phyloP scores from a whole-genome alignment of 2,113 vertebrate species.

The Lagopus leucura region DNA sequence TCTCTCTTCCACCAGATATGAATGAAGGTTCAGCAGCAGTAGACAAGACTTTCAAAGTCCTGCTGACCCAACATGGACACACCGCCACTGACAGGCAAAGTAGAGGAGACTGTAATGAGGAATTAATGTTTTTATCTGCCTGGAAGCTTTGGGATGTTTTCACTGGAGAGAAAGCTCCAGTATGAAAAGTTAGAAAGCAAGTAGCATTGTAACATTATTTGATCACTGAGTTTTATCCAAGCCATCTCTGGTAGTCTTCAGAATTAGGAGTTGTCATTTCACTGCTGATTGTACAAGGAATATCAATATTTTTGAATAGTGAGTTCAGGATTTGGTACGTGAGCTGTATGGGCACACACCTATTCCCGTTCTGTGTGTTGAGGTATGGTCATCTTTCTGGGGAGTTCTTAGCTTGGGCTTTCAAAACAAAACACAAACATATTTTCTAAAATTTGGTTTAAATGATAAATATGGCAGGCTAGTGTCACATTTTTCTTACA shows the following conservation, averaged over 20 bases:
- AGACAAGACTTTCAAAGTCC: neutral
- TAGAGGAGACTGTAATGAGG: neutral
- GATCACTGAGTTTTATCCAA: neutral
- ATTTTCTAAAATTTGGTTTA: neutral
- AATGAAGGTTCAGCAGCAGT: neutral
- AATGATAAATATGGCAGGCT: neutral
- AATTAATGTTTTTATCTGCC: neutral
- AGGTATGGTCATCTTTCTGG: neutral
- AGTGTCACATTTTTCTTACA: neutral
- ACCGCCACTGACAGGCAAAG: neutral
- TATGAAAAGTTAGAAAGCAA: neutral
- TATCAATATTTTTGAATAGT: no score
- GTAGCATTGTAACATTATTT: neutral
- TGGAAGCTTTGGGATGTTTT: neutral
- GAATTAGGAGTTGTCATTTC: neutral
- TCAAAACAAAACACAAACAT: neutral
- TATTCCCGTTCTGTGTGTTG: neutral
- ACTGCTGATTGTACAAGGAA: neutral
- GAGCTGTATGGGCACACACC: neutral
- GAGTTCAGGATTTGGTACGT: neutral
- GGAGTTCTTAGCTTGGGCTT: neutral
- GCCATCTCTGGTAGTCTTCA: neutral
- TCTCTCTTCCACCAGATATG: neutral
- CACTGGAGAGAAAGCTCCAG: neutral
- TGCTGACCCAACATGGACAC: neutral